phyloP scores from a whole-genome alignment of 2,797 vertebrate genomes.

The Scarus forsteni region DNA sequence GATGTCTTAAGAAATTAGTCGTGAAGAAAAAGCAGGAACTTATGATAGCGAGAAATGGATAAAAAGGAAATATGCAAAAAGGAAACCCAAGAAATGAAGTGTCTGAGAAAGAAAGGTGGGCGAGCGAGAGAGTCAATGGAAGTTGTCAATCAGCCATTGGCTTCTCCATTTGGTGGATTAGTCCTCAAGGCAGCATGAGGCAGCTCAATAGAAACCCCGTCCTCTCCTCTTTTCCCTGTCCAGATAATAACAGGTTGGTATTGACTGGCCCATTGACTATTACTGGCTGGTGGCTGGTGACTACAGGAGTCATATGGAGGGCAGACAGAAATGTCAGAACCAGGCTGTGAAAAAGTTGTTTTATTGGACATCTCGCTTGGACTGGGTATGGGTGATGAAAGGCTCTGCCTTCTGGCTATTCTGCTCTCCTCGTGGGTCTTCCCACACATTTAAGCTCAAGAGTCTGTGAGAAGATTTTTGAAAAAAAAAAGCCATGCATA shows the following conservation, averaged over 20 bases:
- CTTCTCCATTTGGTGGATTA: constrained; percentile 78
- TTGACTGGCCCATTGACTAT: constrained; percentile 70
- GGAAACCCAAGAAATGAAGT: constrained; percentile 52
- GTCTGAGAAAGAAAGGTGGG: constrained; percentile 47
- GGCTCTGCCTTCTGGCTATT: constrained; percentile 49
- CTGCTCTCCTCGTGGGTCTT: constrained; percentile 29
- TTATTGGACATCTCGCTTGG: constrained; percentile 52
- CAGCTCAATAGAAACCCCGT: constrained; percentile 71
- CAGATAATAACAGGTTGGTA: constrained; percentile 74
- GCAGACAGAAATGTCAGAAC: constrained; percentile 65
- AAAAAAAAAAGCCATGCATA: constrained; percentile 25
- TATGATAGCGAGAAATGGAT: constrained; percentile 1
- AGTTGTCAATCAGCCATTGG: constrained; percentile 75
- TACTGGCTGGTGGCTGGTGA: constrained; percentile 56
- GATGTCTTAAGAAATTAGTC: too few species aligned
- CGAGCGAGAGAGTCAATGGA: constrained; percentile 50
- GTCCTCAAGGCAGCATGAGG: constrained; percentile 61
- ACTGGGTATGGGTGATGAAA: constrained; percentile 42
- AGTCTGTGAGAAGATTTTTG: constrained; percentile 35
- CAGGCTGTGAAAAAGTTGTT: constrained; percentile 47
- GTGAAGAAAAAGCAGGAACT: constrained; percentile 1
- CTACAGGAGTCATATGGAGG: constrained; percentile 60
- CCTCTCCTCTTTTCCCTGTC: constrained; percentile 66
- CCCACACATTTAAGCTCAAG: constrained; percentile 56
- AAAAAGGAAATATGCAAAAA: constrained; percentile 29